Evolutionary conservation across 2,888 invertebrate species (phyloP).

Genomic region (Erebia epiphron): DNA sequence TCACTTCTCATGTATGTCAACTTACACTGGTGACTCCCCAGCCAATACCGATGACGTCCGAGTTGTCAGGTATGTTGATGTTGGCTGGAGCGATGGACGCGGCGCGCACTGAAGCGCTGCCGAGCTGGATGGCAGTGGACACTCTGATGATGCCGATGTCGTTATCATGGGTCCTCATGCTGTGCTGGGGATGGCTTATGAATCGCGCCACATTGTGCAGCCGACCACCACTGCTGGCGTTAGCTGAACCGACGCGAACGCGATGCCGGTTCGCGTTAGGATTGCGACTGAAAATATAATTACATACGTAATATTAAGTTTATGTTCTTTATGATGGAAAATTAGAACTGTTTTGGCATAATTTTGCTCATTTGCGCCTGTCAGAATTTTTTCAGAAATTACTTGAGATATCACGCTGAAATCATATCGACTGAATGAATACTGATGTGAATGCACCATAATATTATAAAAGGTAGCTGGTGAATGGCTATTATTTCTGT

Average conservation of each 20-base stretch:
- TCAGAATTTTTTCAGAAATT: no score
- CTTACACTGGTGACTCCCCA: conserved; percentile 3
- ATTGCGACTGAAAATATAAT: background rate
- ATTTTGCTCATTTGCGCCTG: no score
- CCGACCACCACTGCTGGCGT: background rate
- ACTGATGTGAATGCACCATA: no score
- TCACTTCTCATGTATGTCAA: background rate
- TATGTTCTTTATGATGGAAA: no score
- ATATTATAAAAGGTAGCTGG: no score
- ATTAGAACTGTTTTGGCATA: no score
- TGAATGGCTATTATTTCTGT: no score
- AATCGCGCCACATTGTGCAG: conserved; percentile 4
- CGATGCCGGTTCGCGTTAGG: background rate
- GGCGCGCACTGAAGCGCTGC: background rate
- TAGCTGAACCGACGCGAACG: background rate
- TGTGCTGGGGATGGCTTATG: conserved; percentile 10
- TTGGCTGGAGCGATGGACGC: background rate
- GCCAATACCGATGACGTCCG: background rate
- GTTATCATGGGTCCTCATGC: background rate
- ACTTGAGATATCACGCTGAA: no score
- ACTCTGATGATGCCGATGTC: conserved; percentile 4
- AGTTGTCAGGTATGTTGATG: conserved; percentile 5
- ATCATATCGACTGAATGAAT: no score
- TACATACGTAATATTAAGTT: no score
- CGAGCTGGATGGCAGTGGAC: conserved; percentile 1